These are phyloP conservation scores for Pelvicachromis taeniatus DNA, from an alignment of 2,113 vertebrate genomes.

Conservation along the genomic window DNA sequence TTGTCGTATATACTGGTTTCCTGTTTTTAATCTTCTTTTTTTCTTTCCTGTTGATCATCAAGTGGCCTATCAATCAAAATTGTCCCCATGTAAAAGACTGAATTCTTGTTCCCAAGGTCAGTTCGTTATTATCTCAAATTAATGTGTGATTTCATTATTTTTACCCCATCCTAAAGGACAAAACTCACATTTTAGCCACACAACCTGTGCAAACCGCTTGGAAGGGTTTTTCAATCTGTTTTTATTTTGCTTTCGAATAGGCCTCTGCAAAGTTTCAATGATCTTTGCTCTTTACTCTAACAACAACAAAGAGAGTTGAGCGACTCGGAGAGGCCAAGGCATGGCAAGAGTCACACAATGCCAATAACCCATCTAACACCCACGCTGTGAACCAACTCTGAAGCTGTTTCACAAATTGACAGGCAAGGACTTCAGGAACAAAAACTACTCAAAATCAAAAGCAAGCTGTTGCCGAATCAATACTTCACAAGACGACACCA, in stretches of 20 bases:
- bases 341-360: slow-evolving; percentile 3
- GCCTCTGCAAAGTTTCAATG: background rate
- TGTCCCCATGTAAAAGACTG: background rate
- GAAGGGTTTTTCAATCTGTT: background rate
- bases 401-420: background rate
- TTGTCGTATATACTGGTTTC: background rate
- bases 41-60: background rate
- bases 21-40: background rate
- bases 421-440: background rate
- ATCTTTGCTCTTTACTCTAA: background rate
- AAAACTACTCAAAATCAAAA: slow-evolving; percentile 15
- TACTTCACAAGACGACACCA: background rate
- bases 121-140: background rate
- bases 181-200: background rate
- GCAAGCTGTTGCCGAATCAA: background rate
- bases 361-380: slow-evolving; percentile 2
- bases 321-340: background rate
- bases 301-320: background rate
- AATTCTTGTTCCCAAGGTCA: background rate
- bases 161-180: background rate
- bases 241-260: background rate
- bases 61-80: background rate
- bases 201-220: background rate
- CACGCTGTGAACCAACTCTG: background rate
- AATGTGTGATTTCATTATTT: background rate